A percentile compares a stretch with the other conserved stretches of the same genome.
Conservation (phyloP, 1,140 invertebrate species). For the Papilio helenus region DNA sequence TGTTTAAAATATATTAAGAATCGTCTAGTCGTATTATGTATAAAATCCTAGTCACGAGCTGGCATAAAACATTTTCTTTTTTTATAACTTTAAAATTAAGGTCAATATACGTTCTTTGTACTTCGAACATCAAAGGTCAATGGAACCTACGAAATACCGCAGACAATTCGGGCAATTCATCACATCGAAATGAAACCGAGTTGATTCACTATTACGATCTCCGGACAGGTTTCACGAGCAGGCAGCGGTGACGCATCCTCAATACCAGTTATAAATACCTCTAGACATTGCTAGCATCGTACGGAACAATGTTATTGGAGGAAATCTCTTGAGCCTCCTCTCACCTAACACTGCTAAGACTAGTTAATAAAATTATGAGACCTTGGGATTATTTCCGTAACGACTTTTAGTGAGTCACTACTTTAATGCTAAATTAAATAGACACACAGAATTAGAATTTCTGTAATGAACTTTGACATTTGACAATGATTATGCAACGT, state of each 20-base stretch:
- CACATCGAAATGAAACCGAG: conserved; percentile 1
- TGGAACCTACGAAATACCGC: background rate
- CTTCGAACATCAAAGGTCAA: conserved; percentile 6
- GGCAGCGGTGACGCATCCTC: conserved; percentile 21
- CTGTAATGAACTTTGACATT: background rate
- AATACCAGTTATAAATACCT: conserved; percentile 27
- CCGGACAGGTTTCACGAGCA: background rate
- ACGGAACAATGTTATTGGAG: conserved; percentile 16
- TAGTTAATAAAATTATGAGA: conserved; percentile 10
- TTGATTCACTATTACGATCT: conserved; percentile 16
- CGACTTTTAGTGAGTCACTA: conserved; percentile 11
- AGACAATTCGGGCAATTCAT: conserved; percentile 16
- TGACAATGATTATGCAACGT: background rate
- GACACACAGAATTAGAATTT: background rate
- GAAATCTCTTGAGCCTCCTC: background rate
- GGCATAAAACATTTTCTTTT: background rate
- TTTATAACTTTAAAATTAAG: background rate
- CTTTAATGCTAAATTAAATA: background rate
- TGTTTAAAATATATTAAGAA: background rate
- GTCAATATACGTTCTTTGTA: background rate
- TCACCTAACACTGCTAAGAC: conserved; percentile 7
- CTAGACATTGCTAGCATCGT: conserved; percentile 6
- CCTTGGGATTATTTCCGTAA: conserved; percentile 1
- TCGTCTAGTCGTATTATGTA: background rate
- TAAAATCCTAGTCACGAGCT: background rate